A percentile compares a stretch with the other conserved stretches of the same genome.
Conservation (phyloP, 2,888 invertebrate genomes). For the Torymus aiolomorphi region DNA sequence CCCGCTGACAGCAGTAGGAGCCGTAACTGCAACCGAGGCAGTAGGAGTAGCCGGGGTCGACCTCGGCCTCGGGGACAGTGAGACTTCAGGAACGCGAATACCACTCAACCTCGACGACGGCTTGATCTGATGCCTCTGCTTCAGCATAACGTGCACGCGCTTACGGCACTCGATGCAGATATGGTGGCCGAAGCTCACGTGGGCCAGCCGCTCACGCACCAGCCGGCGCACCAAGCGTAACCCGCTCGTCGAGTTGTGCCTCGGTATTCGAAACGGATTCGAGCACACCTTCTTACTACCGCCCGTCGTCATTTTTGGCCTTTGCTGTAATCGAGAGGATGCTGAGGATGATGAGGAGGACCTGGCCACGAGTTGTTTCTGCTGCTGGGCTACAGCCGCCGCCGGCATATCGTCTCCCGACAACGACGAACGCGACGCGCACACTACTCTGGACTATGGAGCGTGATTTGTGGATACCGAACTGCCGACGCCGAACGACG, state of each 20-base stretch:
- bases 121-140: conserved; percentile 40
- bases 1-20: too few species aligned
- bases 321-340: not conserved
- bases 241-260: not conserved
- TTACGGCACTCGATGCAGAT: conserved; percentile 41
- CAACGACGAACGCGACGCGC: too few species aligned
- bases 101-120: conserved; percentile 32
- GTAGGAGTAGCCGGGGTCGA: too few species aligned
- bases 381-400: not conserved
- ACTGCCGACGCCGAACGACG: too few species aligned
- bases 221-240: conserved; percentile 38
- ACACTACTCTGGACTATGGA: too few species aligned
- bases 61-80: too few species aligned
- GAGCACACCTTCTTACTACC: conserved; percentile 7
- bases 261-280: conserved; percentile 52
- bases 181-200: conserved; percentile 40
- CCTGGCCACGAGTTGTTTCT: not conserved
- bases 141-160: conserved; percentile 50
- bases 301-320: not conserved
- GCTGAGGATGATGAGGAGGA: not conserved
- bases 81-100: too few species aligned
- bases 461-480: too few species aligned
- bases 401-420: conserved; percentile 14
- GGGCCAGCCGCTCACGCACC: conserved; percentile 44
- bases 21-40: too few species aligned